These are phyloP conservation scores for Lasioglossum lativentre DNA, from an alignment of 2,888 invertebrate genomes.

Conservation along the genomic window DNA sequence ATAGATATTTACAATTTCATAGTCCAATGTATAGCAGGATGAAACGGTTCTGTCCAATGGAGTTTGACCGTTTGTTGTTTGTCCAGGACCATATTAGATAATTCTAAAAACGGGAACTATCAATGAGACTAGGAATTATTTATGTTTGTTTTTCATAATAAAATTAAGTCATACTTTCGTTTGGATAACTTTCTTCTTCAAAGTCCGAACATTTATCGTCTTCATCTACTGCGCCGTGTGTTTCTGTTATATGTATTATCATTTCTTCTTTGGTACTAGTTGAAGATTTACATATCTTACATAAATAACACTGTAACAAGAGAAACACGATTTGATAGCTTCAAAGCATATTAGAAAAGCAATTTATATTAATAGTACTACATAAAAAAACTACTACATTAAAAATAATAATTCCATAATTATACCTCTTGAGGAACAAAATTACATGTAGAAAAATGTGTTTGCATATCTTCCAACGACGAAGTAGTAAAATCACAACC, in stretches of 20 bases:
- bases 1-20: constrained; percentile 78
- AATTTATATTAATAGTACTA: not conserved
- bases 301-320: constrained; percentile 74
- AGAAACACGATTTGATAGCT: not conserved
- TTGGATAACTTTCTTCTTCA: constrained; percentile 52
- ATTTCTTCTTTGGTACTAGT: constrained; percentile 72
- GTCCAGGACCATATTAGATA: constrained; percentile 19
- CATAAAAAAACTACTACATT: not conserved
- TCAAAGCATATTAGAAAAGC: not conserved
- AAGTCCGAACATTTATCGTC: constrained; percentile 54
- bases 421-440: constrained; percentile 72
- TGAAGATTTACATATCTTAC: constrained; percentile 79
- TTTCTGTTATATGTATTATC: constrained; percentile 73
- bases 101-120: constrained; percentile 43
- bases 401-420: constrained; percentile 7
- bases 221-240: constrained; percentile 69
- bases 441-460: constrained; percentile 78
- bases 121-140: not conserved
- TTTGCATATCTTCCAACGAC: constrained; percentile 74
- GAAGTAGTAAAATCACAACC: constrained; percentile 75
- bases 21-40: constrained; percentile 78
- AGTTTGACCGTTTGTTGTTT: constrained; percentile 20
- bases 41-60: constrained; percentile 48
- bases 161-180: constrained; percentile 56
- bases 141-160: constrained; percentile 11